Conservation (phyloP, 2,888 invertebrate genomes). For the Nomada flava region DNA sequence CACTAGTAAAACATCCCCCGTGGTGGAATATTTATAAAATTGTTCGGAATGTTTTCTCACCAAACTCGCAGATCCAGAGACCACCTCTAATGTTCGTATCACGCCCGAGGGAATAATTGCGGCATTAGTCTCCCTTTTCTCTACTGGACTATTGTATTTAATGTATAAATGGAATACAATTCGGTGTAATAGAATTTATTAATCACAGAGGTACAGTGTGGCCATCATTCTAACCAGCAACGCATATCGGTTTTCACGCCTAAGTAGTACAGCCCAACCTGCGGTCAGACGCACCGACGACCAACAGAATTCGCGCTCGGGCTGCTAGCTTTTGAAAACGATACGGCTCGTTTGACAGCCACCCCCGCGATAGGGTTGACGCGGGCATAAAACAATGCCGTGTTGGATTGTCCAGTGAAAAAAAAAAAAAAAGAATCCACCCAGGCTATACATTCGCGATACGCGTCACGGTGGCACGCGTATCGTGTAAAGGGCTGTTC, state of each 20-base stretch:
- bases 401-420: constrained; percentile 31
- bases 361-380: constrained; percentile 2
- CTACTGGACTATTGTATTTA: too few relatives aligned
- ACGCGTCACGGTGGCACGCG: constrained; percentile 18
- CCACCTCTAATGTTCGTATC: too few relatives aligned
- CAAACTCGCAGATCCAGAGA: too few relatives aligned
- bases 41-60: too few relatives aligned
- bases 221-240: too few relatives aligned
- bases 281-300: constrained; percentile 17
- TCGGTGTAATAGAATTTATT: too few relatives aligned
- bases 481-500: constrained; percentile 45
- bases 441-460: constrained; percentile 8
- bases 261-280: constrained; percentile 30
- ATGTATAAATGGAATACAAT: too few relatives aligned
- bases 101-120: too few relatives aligned
- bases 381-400: constrained; percentile 61
- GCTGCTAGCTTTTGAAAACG: constrained; percentile 36
- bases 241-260: constrained; percentile 11
- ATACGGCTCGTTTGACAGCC: constrained; percentile 38
- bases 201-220: too few relatives aligned
- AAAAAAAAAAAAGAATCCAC: constrained; percentile 1
- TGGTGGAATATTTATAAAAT: too few relatives aligned
- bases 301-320: constrained; percentile 33
- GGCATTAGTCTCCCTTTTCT: too few relatives aligned
- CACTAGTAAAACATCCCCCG: too few relatives aligned